Evolutionary conservation across 2,797 vertebrate genomes (phyloP).

Genomic region (Periophthalmus magnuspinnatus): DNA sequence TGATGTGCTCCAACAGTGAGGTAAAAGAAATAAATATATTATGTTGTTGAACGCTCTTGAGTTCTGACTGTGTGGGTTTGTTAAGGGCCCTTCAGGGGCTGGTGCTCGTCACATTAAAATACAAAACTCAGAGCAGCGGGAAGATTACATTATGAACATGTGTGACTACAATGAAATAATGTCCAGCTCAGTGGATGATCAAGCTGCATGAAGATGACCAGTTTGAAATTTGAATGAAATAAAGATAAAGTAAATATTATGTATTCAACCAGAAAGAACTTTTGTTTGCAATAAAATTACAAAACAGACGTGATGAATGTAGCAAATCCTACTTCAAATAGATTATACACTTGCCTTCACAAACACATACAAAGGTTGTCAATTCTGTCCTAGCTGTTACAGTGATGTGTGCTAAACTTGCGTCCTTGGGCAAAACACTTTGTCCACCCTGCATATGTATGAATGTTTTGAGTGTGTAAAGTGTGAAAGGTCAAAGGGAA

Average conservation of each 20-base stretch:
- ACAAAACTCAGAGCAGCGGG: too few relatives aligned
- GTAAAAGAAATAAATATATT: neutral
- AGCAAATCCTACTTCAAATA: too few relatives aligned
- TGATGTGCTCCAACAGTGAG: neutral
- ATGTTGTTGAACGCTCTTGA: slow-evolving; percentile 7
- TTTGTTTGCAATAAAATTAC: neutral
- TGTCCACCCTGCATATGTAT: neutral
- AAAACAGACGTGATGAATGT: too few relatives aligned
- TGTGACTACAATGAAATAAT: neutral
- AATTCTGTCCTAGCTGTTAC: too few relatives aligned
- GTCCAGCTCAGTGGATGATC: neutral
- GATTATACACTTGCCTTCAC: too few relatives aligned
- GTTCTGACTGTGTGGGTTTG: slow-evolving; percentile 10
- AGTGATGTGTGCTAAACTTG: too few relatives aligned
- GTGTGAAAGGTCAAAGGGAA: neutral
- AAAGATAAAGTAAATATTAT: neutral
- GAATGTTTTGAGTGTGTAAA: neutral
- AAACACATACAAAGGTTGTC: too few relatives aligned
- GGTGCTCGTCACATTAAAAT: neutral
- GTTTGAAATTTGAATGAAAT: neutral
- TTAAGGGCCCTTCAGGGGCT: slow-evolving; percentile 1
- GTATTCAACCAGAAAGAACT: neutral
- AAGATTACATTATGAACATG: neutral
- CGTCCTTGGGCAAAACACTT: too few relatives aligned
- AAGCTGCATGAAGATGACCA: neutral